Evolutionary conservation across 2,888 invertebrate genomes (phyloP).

Genomic region (Folsomia manolachei): DNA sequence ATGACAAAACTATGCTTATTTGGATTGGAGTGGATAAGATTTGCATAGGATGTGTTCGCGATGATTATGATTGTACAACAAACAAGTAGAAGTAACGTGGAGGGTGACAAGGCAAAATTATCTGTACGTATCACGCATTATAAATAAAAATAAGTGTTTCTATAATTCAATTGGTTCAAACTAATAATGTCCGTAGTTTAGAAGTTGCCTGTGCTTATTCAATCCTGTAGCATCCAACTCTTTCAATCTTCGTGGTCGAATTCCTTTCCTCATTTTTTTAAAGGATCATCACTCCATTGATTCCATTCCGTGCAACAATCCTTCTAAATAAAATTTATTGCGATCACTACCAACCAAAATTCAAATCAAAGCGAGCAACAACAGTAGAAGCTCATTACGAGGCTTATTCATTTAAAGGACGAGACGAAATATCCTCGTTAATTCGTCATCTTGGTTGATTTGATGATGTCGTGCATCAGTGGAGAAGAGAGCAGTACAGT

Average conservation of each 20-base stretch:
- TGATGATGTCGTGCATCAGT: neutral
- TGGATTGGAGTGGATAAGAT: no score
- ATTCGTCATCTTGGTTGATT: neutral
- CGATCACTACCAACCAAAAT: no score
- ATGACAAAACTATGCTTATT: no score
- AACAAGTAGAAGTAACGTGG: neutral
- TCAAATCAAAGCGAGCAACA: no score
- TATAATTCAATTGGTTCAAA: slow-evolving; percentile 5
- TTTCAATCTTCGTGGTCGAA: slow-evolving; percentile 10
- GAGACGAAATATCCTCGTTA: neutral
- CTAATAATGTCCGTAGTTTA: neutral
- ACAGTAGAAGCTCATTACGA: slow-evolving; percentile 8
- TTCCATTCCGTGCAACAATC: no score
- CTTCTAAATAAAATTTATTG: neutral
- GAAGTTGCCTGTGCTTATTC: neutral
- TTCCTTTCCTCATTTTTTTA: slow-evolving; percentile 12
- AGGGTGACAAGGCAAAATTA: neutral
- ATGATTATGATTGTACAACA: neutral
- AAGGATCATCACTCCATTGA: neutral
- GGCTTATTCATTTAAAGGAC: slow-evolving; percentile 9
- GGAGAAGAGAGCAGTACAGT: neutral
- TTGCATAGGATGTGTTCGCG: neutral
- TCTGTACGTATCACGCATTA: neutral
- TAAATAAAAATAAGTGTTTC: neutral
- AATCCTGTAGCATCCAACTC: slow-evolving; percentile 1